phyloP scores from a whole-genome alignment of 2,888 invertebrate genomes.

The Cantharis rufa region DNA sequence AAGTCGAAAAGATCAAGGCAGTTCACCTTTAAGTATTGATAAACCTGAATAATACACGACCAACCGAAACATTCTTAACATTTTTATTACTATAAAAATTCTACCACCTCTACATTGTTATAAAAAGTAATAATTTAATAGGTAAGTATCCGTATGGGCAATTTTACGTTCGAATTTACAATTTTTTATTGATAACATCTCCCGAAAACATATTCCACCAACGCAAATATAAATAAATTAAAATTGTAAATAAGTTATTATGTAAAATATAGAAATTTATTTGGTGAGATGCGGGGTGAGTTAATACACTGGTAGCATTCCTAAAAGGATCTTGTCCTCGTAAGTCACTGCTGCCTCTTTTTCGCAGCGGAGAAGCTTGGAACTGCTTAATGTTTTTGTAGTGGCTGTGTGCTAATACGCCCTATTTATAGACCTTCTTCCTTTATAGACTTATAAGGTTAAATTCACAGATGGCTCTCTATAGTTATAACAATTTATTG shows the following conservation, averaged over 20 bases:
- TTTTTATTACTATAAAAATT: background rate
- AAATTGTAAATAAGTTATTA: background rate
- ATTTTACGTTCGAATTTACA: background rate
- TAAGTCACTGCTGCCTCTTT: constrained; percentile 41
- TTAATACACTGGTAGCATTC: constrained; percentile 4
- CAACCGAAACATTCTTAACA: background rate
- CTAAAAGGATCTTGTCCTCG: constrained; percentile 24
- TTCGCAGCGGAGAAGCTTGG: constrained; percentile 37
- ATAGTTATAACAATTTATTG: constrained; percentile 1
- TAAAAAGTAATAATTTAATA: background rate
- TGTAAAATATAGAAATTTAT: constrained; percentile 23
- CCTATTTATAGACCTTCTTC: constrained; percentile 26
- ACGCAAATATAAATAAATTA: background rate
- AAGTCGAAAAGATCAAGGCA: background rate
- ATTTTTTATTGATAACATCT: background rate
- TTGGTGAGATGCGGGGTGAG: constrained; percentile 20
- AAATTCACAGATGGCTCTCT: constrained; percentile 35
- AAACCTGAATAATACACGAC: background rate
- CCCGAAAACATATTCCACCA: background rate
- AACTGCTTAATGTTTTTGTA: constrained; percentile 37
- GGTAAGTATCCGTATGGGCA: background rate
- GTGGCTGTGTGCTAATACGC: constrained; percentile 34
- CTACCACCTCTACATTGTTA: background rate
- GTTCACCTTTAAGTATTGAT: background rate
- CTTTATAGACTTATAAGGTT: constrained; percentile 26